Percentiles rank a stretch among this genome's conserved stretches.
phyloP scores from a whole-genome alignment of 2,113 vertebrate species.

The Phaethon lepturus region DNA sequence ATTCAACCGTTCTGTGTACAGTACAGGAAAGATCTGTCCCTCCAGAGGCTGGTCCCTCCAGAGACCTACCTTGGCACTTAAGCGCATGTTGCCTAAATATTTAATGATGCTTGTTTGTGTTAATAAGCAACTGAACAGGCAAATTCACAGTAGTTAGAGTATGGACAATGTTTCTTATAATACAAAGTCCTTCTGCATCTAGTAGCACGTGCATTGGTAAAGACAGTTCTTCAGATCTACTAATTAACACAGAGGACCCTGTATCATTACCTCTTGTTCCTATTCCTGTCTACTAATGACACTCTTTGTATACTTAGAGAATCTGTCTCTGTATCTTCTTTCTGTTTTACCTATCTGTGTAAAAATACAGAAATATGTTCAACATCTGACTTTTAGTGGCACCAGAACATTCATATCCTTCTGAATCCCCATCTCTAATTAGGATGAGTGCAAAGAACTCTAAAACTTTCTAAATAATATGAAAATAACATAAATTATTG shows the following conservation, averaged over 20 bases:
- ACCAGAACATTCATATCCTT: neutral
- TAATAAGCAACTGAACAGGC: neutral
- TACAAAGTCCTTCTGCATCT: neutral
- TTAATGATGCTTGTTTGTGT: neutral
- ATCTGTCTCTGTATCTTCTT: neutral
- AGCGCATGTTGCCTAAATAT: rapidly evolving
- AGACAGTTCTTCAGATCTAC: neutral
- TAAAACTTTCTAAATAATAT: neutral
- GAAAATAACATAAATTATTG: neutral
- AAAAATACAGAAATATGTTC: neutral
- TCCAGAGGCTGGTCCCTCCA: neutral
- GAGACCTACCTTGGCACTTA: neutral
- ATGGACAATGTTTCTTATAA: neutral
- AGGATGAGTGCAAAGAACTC: neutral
- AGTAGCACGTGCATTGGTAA: neutral
- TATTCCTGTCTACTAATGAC: neutral
- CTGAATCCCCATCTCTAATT: neutral
- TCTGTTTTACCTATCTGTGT: neutral
- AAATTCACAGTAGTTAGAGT: neutral
- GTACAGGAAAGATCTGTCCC: neutral
- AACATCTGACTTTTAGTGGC: neutral
- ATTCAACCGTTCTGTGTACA: neutral
- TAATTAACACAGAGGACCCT: neutral
- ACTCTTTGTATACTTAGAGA: rapidly evolving
- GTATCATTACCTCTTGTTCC: neutral